Conservation (phyloP, 1,140 invertebrate species). For the Drosophila gunungcola region DNA sequence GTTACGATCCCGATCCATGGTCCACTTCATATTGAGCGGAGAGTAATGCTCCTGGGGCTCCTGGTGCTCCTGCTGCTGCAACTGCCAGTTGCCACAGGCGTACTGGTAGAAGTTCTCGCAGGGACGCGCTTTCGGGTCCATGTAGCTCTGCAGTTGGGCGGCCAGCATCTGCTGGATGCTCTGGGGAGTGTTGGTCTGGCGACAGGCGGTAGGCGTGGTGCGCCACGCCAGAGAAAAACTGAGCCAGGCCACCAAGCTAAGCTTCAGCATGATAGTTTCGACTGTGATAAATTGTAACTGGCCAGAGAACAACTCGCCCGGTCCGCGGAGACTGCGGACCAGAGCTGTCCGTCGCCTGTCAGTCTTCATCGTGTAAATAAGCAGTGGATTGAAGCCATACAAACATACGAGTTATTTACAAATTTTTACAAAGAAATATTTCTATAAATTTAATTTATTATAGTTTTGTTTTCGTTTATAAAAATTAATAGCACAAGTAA, state of each 20-base stretch:
- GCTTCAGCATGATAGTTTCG: conserved; percentile 67
- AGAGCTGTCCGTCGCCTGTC: conserved; percentile 43
- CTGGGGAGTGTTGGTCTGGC: conserved; percentile 56
- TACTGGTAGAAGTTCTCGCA: conserved; percentile 83
- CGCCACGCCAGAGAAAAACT: conserved; percentile 73
- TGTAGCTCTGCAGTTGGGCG: conserved; percentile 73
- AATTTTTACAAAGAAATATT: too few species aligned
- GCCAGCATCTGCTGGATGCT: conserved; percentile 71
- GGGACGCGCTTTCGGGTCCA: conserved; percentile 67
- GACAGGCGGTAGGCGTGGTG: conserved; percentile 76
- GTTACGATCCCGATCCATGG: conserved; percentile 14
- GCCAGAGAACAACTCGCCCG: conserved; percentile 3
- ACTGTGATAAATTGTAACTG: conserved; percentile 48
- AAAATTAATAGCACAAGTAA: too few species aligned
- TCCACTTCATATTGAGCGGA: conserved; percentile 37
- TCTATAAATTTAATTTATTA: too few species aligned
- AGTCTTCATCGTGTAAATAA: conserved; percentile 65
- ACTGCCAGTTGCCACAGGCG: conserved; percentile 78
- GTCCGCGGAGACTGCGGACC: conserved; percentile 19
- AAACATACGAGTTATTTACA: neutral
- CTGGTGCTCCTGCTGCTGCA: conserved; percentile 60
- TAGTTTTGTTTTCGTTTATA: too few species aligned
- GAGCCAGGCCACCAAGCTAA: conserved; percentile 70
- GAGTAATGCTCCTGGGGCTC: conserved; percentile 47
- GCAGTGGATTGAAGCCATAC: neutral